phyloP scores from a whole-genome alignment of 2,797 vertebrate species.

The Staurois parvus region DNA sequence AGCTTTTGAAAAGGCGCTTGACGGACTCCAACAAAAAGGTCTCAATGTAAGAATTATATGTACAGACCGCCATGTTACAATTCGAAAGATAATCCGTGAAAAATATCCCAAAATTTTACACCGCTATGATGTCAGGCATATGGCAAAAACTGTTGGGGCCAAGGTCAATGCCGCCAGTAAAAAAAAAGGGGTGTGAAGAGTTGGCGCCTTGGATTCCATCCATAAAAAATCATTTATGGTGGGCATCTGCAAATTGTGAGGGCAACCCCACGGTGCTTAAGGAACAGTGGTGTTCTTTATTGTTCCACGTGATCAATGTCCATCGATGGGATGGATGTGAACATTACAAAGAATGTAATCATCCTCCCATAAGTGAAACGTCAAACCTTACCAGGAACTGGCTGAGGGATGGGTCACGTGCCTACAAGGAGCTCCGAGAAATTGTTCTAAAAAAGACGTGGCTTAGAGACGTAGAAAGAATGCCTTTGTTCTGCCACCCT shows the following conservation, averaged over 20 bases:
- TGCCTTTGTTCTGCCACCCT: not conserved
- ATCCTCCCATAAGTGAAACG: not conserved
- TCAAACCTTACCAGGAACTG: too few species aligned
- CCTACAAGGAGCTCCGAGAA: not conserved
- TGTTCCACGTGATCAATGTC: not conserved
- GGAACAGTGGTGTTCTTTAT: not conserved
- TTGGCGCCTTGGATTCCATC: not conserved
- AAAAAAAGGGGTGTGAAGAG: not conserved
- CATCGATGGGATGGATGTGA: not conserved
- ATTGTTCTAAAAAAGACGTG: not conserved
- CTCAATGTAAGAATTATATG: not conserved
- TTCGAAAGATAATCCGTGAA: not conserved
- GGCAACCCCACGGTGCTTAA: not conserved
- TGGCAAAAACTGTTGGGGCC: not conserved
- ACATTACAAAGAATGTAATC: not conserved
- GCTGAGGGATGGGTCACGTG: not conserved
- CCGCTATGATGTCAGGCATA: not conserved
- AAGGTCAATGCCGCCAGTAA: not conserved
- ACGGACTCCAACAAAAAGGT: not conserved
- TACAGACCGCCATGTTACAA: not conserved
- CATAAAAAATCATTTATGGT: conserved; percentile 21
- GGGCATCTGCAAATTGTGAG: not conserved
- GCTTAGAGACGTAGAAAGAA: not conserved
- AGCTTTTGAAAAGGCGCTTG: not conserved
- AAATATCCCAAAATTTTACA: not conserved